Evolutionary conservation across 2,797 vertebrate species (phyloP), one percentile per base, ranked within the genome.

Genomic region (Macrochelys suwanniensis): DNA sequence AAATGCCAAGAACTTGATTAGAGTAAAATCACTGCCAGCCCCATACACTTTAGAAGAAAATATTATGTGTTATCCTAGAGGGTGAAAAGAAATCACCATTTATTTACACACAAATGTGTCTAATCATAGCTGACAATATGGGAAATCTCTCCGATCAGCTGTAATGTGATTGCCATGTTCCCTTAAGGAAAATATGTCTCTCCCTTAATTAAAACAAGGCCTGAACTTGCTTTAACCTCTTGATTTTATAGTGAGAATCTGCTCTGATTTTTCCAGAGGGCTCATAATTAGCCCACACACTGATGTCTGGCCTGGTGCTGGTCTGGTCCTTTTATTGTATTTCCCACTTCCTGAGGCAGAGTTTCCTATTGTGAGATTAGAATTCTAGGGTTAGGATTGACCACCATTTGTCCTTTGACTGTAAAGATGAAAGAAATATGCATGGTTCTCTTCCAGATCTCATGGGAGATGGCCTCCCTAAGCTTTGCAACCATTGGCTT

Each of bases 151-250:
- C 94, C 94, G 96, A 97, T 96, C 42, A 11, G 95, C 97, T 54
- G 79, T 80, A 95, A 97, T 83, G 71, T 84, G 96, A 91, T 90
- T 88, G 93, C 97, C 65, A 96, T 61, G n/a, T 88, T 97, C 97
- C 97, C 98, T 92, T n/a, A 96, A 97, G 98, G 97, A 97, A 96
- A 95, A 97, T 96, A 96, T 96, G 97, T 97, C 97, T 97, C 96
- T 95, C 89, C 88, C 92, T 98, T 98, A 97, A 98, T 97, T 97
- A 98, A 98, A 98, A 98, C 98, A 98, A 90, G 42, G 92, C 90
- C 96, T 98, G 97, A 98, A 97, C 98, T 98, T 49, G 13, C 92
- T 2, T 88, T 97, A 97, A 98, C 98, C 98, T 88, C 88, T 15
- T 2, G 80, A 21, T 96, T 97, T 92, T 85, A 5, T 2, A 3